Base-by-base conservation (phyloP, 2,797 vertebrate genomes). In the Poecilia gillii region DNA sequence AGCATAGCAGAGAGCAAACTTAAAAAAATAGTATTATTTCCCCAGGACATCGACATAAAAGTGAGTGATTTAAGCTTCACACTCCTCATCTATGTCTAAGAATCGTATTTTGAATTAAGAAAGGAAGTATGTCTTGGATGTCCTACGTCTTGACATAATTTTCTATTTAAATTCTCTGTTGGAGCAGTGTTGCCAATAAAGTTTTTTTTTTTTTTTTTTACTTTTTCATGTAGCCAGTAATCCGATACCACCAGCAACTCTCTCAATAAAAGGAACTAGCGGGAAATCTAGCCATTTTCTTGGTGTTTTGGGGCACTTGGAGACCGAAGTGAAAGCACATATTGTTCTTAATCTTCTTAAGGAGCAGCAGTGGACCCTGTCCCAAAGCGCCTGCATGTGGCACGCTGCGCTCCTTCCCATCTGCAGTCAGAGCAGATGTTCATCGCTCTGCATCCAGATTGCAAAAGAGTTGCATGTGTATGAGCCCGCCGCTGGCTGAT, bases 381-480 rank as follows among this genome's bases (percentile, higher is more conserved):
- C 62, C 33, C 33, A 66, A 66, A 66, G 16, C 62, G 36, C 16
- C 20, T 9, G 3, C 33, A 66, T 36, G 33, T 36, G 62, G 33
- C 7, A 20, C 7, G 33, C 33, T 20, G 33, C 14, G 16, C 14
- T 36, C 6, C 18, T 18, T 20, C 62, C 33, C 31, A 64, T 18
- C 16, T 36, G 33, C 33, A 64, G 62, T 64, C 62, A 64, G 33
- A 64, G 62, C 62, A 64, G 33, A 64, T 64, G 33, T 66, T 66
- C 62, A 39, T 33, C 33, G 14, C 33, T 39, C 33, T 18, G 33
- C 7, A 66, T 39, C 62, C 33, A 66, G 14, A 36, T 8, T 66
- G 62, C 62, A 39, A 64, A 36, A 66, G 16, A 36, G 59, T 33
- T 18, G 6, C 31, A 18, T 62, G 31, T 62, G 31, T 9, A 4